Percentiles rank a stretch among this genome's conserved stretches.
Conservation (phyloP, 2,797 vertebrate genomes). For the Aulostomus chinensis region DNA sequence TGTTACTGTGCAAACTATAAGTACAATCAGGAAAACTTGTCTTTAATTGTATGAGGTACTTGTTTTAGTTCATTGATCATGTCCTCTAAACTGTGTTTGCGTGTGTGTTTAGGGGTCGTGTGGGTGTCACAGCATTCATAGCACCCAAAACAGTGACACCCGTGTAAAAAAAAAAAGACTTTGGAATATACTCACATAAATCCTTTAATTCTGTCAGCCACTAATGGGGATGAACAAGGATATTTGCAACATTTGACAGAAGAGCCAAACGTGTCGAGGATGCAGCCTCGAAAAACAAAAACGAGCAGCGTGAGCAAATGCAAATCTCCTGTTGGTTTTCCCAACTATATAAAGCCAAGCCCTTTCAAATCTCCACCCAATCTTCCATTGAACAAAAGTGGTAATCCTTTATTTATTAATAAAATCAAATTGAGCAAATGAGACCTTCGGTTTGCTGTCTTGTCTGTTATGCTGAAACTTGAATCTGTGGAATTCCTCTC, state of each 20-base stretch:
- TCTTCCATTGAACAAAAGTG: slow-evolving; percentile 68
- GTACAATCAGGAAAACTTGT: no score
- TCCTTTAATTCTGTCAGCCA: slow-evolving; percentile 40
- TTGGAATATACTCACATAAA: not conserved
- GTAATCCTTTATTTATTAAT: slow-evolving; percentile 85
- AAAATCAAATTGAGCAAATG: slow-evolving; percentile 77
- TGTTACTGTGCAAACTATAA: no score
- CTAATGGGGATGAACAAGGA: slow-evolving; percentile 61
- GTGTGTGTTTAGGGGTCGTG: no score
- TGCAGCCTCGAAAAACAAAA: slow-evolving; percentile 44
- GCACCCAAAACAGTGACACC: no score
- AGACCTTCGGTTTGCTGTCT: slow-evolving; percentile 56
- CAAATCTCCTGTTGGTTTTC: slow-evolving; percentile 71
- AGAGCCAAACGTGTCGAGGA: slow-evolving; percentile 51
- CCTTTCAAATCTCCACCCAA: slow-evolving; percentile 68
- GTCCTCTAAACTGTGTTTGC: no score
- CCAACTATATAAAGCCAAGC: slow-evolving; percentile 61
- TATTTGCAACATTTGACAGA: slow-evolving; percentile 69
- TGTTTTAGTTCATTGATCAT: no score
- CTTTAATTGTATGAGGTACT: no score
- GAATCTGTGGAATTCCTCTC: slow-evolving; percentile 63
- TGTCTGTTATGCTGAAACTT: slow-evolving; percentile 71
- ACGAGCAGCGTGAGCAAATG: slow-evolving; percentile 64
- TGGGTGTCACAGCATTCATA: no score
- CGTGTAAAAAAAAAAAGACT: no score